A percentile compares a stretch with the other conserved stretches of the same genome.
Conservation (phyloP, 2,113 vertebrate species). For the Mus spicilegus region DNA sequence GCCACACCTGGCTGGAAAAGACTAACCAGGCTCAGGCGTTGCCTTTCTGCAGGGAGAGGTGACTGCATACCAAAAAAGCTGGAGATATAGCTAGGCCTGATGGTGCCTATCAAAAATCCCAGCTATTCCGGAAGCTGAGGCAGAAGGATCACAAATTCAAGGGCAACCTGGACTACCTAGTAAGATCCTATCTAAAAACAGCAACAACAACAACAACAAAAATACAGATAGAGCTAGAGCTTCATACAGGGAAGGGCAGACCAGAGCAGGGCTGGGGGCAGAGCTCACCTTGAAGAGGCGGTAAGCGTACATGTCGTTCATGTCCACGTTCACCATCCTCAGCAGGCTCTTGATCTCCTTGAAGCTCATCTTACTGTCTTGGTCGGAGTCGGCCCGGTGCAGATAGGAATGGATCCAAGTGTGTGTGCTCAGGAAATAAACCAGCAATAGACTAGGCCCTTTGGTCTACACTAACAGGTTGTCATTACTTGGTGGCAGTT, state of each 20-base stretch:
- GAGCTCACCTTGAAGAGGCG: slow-evolving; percentile 92
- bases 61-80: neutral
- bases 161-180: neutral
- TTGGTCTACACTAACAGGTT: neutral
- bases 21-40: neutral
- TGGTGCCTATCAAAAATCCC: neutral
- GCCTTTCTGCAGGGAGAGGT: neutral
- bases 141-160: neutral
- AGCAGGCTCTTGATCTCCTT: slow-evolving; percentile 94
- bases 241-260: neutral
- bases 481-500: neutral
- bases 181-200: neutral
- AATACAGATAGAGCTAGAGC: no score
- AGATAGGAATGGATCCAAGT: slow-evolving; percentile 96
- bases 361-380: slow-evolving; percentile 97
- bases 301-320: slow-evolving; percentile 93
- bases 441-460: fast-evolving
- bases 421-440: slow-evolving; percentile 83
- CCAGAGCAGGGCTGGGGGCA: neutral
- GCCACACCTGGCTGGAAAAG: neutral
- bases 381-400: slow-evolving; percentile 93
- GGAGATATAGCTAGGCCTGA: no score
- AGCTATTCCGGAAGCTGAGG: neutral
- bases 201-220: no score
- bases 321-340: slow-evolving; percentile 96